A percentile compares a stretch with the other conserved stretches of the same genome.
These are phyloP conservation scores for Folsomia candida DNA, from an alignment of 2,888 invertebrate genomes.

Conservation along the genomic window DNA sequence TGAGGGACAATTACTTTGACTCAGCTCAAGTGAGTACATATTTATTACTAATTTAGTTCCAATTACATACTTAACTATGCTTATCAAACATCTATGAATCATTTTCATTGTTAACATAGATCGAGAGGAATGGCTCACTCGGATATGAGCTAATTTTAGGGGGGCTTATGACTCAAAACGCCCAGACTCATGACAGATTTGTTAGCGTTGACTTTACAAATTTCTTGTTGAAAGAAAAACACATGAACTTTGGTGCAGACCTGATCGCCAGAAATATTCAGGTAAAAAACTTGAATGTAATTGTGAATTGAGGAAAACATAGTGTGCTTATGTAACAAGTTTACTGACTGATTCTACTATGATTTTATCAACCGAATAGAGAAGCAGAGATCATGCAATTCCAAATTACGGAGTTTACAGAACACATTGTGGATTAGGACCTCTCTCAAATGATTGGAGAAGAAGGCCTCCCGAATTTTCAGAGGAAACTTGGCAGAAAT, in stretches of 20 bases:
- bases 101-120: slow-evolving; percentile 10
- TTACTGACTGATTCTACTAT: neutral
- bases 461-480: slow-evolving; percentile 38
- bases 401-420: slow-evolving; percentile 37
- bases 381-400: slow-evolving; percentile 41
- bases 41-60: neutral
- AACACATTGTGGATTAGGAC: slow-evolving; percentile 30
- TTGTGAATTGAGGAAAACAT: neutral
- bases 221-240: slow-evolving; percentile 33
- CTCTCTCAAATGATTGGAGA: slow-evolving; percentile 33
- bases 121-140: slow-evolving; percentile 26
- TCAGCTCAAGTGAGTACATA: slow-evolving; percentile 34
- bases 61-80: neutral
- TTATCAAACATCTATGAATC: neutral
- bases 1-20: slow-evolving; percentile 49
- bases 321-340: neutral
- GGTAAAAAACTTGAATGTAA: slow-evolving; percentile 8
- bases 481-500: slow-evolving; percentile 35
- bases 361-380: neutral
- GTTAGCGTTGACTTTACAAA: slow-evolving; percentile 40
- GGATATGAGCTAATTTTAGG: slow-evolving; percentile 42
- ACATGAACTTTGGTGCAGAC: slow-evolving; percentile 38
- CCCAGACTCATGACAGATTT: slow-evolving; percentile 39
- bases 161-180: slow-evolving; percentile 39
- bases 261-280: slow-evolving; percentile 44